These are phyloP conservation scores for Lasioglossum morio DNA, from an alignment of 2,888 invertebrate genomes.

Conservation along the genomic window DNA sequence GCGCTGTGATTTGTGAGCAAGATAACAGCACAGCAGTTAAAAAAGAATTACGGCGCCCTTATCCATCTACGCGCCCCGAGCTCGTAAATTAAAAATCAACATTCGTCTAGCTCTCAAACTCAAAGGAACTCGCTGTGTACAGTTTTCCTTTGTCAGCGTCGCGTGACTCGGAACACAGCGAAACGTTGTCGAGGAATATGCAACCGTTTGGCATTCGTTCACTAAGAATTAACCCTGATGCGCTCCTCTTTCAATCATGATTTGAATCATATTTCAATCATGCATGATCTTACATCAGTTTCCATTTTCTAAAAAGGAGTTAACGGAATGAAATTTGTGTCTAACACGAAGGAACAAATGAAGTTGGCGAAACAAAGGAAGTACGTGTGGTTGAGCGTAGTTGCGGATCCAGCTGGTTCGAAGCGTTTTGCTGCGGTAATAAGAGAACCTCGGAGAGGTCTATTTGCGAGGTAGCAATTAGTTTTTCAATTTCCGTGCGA, in stretches of 20 bases:
- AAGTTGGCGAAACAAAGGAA: neutral
- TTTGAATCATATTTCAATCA: neutral
- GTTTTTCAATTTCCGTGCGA: constrained; percentile 48
- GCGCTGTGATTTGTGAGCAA: constrained; percentile 21
- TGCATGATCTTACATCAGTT: no score
- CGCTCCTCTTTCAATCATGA: no score
- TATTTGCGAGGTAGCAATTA: constrained; percentile 45
- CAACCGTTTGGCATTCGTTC: neutral
- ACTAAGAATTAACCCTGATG: neutral
- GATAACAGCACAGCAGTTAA: constrained; percentile 24
- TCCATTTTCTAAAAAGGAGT: neutral
- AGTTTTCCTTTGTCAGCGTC: neutral
- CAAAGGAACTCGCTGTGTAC: neutral
- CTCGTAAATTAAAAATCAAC: constrained; percentile 34
- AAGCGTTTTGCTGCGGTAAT: neutral
- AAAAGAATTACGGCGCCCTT: constrained; percentile 28
- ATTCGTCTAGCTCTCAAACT: constrained; percentile 6
- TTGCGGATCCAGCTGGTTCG: neutral
- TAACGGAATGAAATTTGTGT: neutral
- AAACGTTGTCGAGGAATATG: neutral
- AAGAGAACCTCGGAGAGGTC: neutral
- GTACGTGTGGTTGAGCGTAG: neutral
- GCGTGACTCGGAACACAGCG: neutral
- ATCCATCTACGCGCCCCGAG: neutral
- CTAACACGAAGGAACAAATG: neutral